Base-by-base conservation (phyloP, 2,113 vertebrate genomes). In the Ophthalmolycus amberensis region DNA sequence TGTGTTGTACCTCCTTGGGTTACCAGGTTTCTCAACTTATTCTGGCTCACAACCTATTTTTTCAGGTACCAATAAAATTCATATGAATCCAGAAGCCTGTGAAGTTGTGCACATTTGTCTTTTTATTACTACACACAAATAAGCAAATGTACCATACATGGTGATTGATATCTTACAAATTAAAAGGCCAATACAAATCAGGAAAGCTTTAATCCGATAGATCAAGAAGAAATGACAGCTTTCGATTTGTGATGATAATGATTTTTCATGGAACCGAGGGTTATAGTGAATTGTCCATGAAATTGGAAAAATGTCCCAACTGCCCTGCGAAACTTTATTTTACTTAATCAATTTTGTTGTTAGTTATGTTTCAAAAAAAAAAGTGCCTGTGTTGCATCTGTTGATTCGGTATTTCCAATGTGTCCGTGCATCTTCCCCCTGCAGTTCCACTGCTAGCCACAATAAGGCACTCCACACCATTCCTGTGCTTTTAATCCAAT, bases 401-500 rank as follows among this genome's bases (percentile, higher is more conserved):
- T 25, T 38, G 42, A 52, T 48, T 80, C 32, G 37, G 11, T 58
- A 20, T 54, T 69, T 65, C 20, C 9, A 2, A 27, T 59, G 27
- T 40, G 10, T 34, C 14, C 37, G 18, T 38, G 54, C 38, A 42
- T 32, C 32, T 34, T 75, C 48, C n/a, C 50, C 34, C 32, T 93
- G 91, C 86, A 92, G 65, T 92, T 80, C 82, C 70, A 32, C 67
- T 18, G 11, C 34, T 69, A 4, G 42, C 91, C 94, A 94, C 90
- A 81, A 67, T 62, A 90, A 66, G 93, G 92, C 85, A 29, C 89
- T 88, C 58, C 66, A 71, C 56, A 80, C 87, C 87, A 72, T 79
- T 58, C 29, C 34, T 80, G n/a, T 7, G 68, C 56, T 52, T 80
- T 67, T 81, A 84, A 86, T 87, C 79, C 84, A 72, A 25, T 68